Base-by-base conservation (phyloP, 2,888 invertebrate species). In the Drosophila antonietae region DNA sequence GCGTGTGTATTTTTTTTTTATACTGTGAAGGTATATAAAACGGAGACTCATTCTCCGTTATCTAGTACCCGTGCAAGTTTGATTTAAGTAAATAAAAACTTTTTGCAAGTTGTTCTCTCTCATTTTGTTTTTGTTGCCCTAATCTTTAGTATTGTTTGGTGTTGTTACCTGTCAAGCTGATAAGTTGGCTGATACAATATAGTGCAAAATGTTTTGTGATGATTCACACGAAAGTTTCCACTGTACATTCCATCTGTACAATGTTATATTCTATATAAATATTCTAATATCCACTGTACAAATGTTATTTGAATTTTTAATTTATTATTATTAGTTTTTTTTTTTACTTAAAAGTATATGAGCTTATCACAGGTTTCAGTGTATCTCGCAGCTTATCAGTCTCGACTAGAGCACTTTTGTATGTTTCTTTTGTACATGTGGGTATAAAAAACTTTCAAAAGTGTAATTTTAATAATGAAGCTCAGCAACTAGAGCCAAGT, bases 81-180 rank as follows among this genome's bases (percentile, higher is more conserved):
- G 37, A 35, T 39, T 55, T 43, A 46, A 69, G 23, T 46, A 52
- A 56, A 59, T 52, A 37, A 47, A 61, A 65, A 65, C 43, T 75
- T 56, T 47, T 15, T 57, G 60, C 75, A 60, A 60, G 51, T 59
- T 53, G 18, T 47, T 39, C 20, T 20, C 12, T 44, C 12, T 20
- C 6, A n/a, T 20, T 23, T 20, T 14, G 6, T 39, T 41, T 41
- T 28, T 10, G 35, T 41, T 41, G 55, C 41, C 28, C 14, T 47
- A 31, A 68, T 62, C 61, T 61, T 35, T 18, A n/a, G 18, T 18
- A 47, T 56, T 68, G 23, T 56, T 69, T 41, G 39, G 15, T 46
- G 46, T 18, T 62, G n/a, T 39, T 39, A 56, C 28, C 63, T 73
- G 23, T 53, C 58, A 44, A 33, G 52, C 57, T 70, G 64, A 70